Conservation (phyloP, 1,140 invertebrate genomes). For the Caenorhabditis briggsae region DNA sequence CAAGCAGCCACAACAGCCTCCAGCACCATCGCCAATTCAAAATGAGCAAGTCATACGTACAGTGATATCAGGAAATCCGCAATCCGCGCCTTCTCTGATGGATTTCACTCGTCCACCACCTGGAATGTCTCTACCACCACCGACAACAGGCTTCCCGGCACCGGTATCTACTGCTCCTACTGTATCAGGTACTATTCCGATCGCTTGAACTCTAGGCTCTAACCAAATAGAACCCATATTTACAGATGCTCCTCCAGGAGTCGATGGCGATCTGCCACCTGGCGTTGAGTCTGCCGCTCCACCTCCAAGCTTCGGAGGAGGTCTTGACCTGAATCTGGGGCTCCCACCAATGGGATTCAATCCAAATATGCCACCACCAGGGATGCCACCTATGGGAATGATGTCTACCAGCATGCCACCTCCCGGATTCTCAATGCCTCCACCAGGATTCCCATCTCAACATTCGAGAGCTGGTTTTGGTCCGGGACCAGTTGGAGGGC, state of each 20-base stretch:
- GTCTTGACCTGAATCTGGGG: conserved; percentile 28
- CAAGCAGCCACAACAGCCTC: conserved; percentile 9
- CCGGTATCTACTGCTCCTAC: background rate
- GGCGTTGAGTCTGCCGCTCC: conserved; percentile 12
- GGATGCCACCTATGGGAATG: conserved; percentile 3
- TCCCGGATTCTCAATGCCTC: background rate
- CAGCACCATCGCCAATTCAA: background rate
- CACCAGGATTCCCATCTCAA: conserved; percentile 23
- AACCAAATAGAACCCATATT: conserved; percentile 34
- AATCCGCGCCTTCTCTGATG: conserved; percentile 55
- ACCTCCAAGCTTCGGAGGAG: background rate
- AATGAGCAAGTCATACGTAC: conserved; percentile 25
- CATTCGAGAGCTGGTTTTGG: conserved; percentile 45
- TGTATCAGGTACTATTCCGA: too few species aligned
- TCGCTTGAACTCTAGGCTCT: conserved; percentile 31
- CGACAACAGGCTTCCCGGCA: conserved; percentile 38
- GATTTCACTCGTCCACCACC: conserved; percentile 71
- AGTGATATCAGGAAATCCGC: conserved; percentile 27
- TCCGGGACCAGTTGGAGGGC: background rate
- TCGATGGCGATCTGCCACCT: conserved; percentile 18
- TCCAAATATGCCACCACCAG: conserved; percentile 60
- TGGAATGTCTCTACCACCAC: conserved; percentile 62
- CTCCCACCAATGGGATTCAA: conserved; percentile 58
- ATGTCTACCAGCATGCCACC: background rate
- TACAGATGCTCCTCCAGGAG: conserved; percentile 21